Evolutionary conservation across 2,888 invertebrate species (phyloP), one percentile per base, ranked within the genome.

Genomic region (Leucoma salicis): DNA sequence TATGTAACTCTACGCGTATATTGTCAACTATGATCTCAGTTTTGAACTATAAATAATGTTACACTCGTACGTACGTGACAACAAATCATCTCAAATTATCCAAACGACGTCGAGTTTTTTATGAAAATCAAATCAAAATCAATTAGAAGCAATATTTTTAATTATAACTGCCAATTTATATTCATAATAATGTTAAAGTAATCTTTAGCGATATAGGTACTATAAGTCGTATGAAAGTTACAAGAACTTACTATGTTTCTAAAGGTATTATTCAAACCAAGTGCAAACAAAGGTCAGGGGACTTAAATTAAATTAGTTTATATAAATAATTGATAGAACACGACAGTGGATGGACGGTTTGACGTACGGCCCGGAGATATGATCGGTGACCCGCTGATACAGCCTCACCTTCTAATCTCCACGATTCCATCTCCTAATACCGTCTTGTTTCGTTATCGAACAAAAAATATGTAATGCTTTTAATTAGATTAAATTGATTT

Each of bases 401-500:
- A 74, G 69, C 73, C 78, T 78, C 78, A 81, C 81, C 80, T 78
- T 61, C 60, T 70, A 74, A 88, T 87, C 87, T 85, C 64, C 74
- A 80, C 79, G 79, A 79, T 74, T 78, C 66, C 77, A 88, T 89
- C 88, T 86, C 66, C 75, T 87, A 83, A 86, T 82, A 82, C 80
- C 78, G 76, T 81, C 86, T 88, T 85, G 85, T 87, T 85, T 82
- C 80, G 78, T 71, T 79, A 69, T 66, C 71, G 78, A 75, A 84
- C 83, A 87, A 88, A 88, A 88, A 87, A 87, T 77, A 82, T 84
- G 86, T 85, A 87, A 86, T 82, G 84, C 84, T 85, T 88, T 89
- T 89, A 89, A 89, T 89, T 89, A 89, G 84, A 88, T 88, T 88
- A 87, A 85, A 88, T 88, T 87, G 87, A 87, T 87, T 88, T 84